Evolutionary conservation across 2,888 invertebrate genomes (phyloP).

Genomic region (Hesperia comma): DNA sequence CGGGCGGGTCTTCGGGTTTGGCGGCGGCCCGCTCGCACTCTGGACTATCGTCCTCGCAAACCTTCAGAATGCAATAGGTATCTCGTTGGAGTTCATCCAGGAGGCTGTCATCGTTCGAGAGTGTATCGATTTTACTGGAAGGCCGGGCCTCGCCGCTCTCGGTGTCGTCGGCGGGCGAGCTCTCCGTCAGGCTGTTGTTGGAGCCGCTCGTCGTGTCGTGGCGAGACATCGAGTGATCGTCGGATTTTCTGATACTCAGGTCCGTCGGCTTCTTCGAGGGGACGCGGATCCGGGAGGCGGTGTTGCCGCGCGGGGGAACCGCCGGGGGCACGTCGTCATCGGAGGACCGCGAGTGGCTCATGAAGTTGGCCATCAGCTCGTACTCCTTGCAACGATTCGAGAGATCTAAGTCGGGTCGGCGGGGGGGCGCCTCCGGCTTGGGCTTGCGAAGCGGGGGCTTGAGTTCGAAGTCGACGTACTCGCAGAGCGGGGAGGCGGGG

Average conservation of each 20-base stretch:
- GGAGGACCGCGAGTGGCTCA: conserved; percentile 56
- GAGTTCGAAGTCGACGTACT: conserved; percentile 63
- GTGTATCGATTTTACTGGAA: conserved; percentile 49
- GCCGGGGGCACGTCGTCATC: conserved; percentile 63
- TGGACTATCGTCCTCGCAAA: conserved; percentile 68
- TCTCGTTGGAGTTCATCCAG: conserved; percentile 74
- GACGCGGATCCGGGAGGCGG: conserved; percentile 48
- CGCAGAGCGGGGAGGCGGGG: conserved; percentile 52
- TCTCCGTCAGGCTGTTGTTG: conserved; percentile 47
- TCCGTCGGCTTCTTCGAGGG: conserved; percentile 50
- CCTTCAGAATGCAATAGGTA: conserved; percentile 71
- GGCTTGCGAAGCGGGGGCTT: conserved; percentile 56
- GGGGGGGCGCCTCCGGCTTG: conserved; percentile 48
- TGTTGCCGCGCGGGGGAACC: conserved; percentile 61
- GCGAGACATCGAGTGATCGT: conserved; percentile 81
- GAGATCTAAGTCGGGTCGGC: conserved; percentile 46
- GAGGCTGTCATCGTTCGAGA: conserved; percentile 73
- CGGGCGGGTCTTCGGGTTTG: conserved; percentile 47
- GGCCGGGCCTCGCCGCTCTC: conserved; percentile 42
- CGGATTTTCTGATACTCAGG: conserved; percentile 87
- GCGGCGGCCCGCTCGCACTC: conserved; percentile 42
- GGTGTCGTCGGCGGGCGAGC: conserved; percentile 38
- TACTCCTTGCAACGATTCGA: conserved; percentile 66
- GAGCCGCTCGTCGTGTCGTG: conserved; percentile 80
- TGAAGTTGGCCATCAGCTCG: conserved; percentile 76